Percentiles rank a stretch among this genome's conserved stretches.
phyloP scores from a whole-genome alignment of 2,888 invertebrate species.

The Autographa pulchrina region DNA sequence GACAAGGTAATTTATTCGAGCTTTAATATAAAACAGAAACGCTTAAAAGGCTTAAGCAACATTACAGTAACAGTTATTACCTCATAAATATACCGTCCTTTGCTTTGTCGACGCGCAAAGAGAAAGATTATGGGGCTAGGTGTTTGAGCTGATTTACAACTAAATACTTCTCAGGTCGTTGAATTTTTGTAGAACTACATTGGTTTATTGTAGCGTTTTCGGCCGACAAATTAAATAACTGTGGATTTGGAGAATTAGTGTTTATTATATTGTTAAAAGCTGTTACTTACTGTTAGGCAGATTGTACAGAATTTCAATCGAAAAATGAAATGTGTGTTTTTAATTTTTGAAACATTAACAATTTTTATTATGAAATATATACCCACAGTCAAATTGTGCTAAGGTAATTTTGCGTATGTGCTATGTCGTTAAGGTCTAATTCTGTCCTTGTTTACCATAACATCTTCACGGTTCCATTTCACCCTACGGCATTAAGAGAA shows the following conservation, averaged over 20 bases:
- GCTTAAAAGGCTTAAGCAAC: constrained; percentile 64
- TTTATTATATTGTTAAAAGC: no score
- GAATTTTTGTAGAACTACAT: constrained; percentile 31
- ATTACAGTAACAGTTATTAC: constrained; percentile 72
- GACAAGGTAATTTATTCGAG: constrained; percentile 55
- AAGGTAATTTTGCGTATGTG: no score
- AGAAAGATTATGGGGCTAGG: constrained; percentile 60
- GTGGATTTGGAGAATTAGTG: not conserved
- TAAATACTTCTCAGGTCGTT: constrained; percentile 24
- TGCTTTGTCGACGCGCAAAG: constrained; percentile 62
- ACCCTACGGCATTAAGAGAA: not conserved
- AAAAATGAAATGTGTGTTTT: no score
- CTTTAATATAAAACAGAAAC: constrained; percentile 61
- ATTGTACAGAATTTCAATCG: no score
- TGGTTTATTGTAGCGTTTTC: constrained; percentile 5
- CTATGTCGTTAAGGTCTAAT: no score
- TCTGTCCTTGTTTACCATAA: not conserved
- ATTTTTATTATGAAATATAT: no score
- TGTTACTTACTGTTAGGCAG: not conserved
- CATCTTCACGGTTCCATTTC: not conserved
- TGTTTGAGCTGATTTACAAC: constrained; percentile 56
- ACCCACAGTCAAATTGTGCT: no score
- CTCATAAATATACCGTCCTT: constrained; percentile 69
- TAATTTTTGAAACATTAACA: no score
- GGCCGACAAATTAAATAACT: not conserved